Evolutionary conservation across 1,140 invertebrate genomes (phyloP).

Genomic region (Phymorhynchus buccinoides): DNA sequence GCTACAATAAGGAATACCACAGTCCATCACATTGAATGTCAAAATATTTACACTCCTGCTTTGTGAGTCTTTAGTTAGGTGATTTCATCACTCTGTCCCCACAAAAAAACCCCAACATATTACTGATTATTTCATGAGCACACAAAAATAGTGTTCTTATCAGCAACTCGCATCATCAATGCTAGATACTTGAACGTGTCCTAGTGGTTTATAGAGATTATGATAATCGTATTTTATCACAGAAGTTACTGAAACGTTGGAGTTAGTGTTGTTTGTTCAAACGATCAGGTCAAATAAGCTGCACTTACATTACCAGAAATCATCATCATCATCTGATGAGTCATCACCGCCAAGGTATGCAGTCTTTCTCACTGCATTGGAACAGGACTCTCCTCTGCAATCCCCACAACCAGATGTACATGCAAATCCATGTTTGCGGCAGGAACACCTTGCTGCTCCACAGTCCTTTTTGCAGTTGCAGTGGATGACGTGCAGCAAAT

Average conservation of each 20-base stretch:
- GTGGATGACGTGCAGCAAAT: conserved; percentile 32
- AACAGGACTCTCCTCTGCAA: conserved; percentile 39
- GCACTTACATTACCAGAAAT: neutral
- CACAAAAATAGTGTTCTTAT: neutral
- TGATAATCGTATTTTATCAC: neutral
- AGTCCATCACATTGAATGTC: no score
- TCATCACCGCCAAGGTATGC: neutral
- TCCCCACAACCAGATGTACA: conserved; percentile 39
- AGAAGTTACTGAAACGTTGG: neutral
- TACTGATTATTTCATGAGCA: neutral
- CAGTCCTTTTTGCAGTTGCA: conserved; percentile 42
- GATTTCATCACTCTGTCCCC: no score
- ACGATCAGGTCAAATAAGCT: neutral
- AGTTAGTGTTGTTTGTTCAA: neutral
- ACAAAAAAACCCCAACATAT: neutral
- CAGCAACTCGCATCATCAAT: neutral
- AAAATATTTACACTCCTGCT: no score
- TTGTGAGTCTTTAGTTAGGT: no score
- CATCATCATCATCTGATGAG: neutral
- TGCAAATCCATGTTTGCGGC: conserved; percentile 40
- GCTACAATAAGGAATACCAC: no score
- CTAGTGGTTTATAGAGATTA: neutral
- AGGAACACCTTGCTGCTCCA: conserved; percentile 29
- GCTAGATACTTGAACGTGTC: neutral
- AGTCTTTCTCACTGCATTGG: conserved; percentile 14